These are phyloP conservation scores for Mercenaria mercenaria DNA, from an alignment of 1,140 invertebrate species.

Conservation along the genomic window DNA sequence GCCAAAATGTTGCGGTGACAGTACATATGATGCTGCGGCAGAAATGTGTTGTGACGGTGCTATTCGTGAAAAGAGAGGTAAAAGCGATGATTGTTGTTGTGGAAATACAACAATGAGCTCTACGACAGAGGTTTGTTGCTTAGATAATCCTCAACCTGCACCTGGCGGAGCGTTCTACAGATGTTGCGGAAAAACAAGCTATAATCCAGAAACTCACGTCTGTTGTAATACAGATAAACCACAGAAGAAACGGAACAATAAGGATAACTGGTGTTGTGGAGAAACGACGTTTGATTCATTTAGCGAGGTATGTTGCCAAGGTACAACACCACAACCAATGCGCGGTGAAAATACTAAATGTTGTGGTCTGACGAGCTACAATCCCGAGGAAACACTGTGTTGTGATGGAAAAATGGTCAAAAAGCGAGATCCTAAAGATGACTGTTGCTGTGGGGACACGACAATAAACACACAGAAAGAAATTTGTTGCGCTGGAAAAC, in stretches of 20 bases:
- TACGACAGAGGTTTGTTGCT: slow-evolving; percentile 52
- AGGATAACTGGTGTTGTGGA: slow-evolving; percentile 66
- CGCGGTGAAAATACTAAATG: slow-evolving; percentile 49
- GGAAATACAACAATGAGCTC: slow-evolving; percentile 59
- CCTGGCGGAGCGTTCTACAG: slow-evolving; percentile 26
- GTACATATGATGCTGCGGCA: slow-evolving; percentile 26
- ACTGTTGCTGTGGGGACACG: slow-evolving; percentile 61
- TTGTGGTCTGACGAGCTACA: slow-evolving; percentile 42
- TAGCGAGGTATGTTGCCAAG: slow-evolving; percentile 63
- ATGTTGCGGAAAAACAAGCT: slow-evolving; percentile 56
- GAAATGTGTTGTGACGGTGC: slow-evolving; percentile 58
- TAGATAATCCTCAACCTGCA: slow-evolving; percentile 57
- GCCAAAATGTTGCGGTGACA: slow-evolving; percentile 56
- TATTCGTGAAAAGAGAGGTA: slow-evolving; percentile 30
- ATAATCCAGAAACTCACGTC: slow-evolving; percentile 50
- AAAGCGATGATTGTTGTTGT: slow-evolving; percentile 58
- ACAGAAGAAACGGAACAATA: slow-evolving; percentile 34
- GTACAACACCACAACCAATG: slow-evolving; percentile 56
- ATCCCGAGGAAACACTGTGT: slow-evolving; percentile 30
- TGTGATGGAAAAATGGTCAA: slow-evolving; percentile 38
- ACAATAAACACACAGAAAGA: slow-evolving; percentile 56
- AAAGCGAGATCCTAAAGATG: slow-evolving; percentile 41
- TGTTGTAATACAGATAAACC: slow-evolving; percentile 57
- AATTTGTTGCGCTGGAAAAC: slow-evolving; percentile 55
- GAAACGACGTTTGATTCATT: slow-evolving; percentile 59